Evolutionary conservation across 2,888 invertebrate species (phyloP).

Genomic region (Eretmocerus hayati): DNA sequence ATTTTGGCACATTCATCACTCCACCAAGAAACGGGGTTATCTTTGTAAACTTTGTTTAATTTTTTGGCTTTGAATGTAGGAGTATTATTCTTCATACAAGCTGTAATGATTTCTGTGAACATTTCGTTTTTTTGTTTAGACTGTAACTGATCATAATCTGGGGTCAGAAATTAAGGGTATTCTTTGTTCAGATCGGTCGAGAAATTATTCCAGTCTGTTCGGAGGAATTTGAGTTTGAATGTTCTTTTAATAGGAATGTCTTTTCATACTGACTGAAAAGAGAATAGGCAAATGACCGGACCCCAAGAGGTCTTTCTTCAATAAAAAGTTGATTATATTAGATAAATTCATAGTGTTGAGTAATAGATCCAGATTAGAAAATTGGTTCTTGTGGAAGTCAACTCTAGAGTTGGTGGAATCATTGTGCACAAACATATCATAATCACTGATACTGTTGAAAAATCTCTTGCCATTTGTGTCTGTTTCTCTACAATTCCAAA

Average conservation of each 20-base stretch:
- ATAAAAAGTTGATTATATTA: neutral
- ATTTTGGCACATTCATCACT: too few relatives aligned
- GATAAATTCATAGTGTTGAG: neutral
- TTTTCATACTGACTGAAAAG: neutral
- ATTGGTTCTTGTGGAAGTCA: too few relatives aligned
- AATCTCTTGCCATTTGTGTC: slow-evolving; percentile 7
- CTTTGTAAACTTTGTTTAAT: too few relatives aligned
- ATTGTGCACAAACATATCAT: slow-evolving; percentile 14
- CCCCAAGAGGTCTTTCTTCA: slow-evolving; percentile 1
- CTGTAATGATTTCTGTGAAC: too few relatives aligned
- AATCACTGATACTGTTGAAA: neutral
- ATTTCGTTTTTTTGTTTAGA: neutral
- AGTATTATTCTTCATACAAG: too few relatives aligned
- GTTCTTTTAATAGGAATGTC: neutral
- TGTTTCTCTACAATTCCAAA: slow-evolving; percentile 9
- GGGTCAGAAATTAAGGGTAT: neutral
- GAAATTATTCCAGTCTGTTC: slow-evolving; percentile 1
- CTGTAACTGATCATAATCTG: neutral
- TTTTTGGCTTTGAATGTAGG: too few relatives aligned
- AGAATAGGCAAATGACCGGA: slow-evolving; percentile 2
- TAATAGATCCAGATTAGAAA: slow-evolving; percentile 12
- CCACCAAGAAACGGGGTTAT: too few relatives aligned
- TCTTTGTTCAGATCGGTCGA: neutral
- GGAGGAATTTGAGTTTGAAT: neutral
- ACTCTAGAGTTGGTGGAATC: slow-evolving; percentile 1